phyloP scores from a whole-genome alignment of 2,888 invertebrate genomes.

The Limnephilus lunatus region DNA sequence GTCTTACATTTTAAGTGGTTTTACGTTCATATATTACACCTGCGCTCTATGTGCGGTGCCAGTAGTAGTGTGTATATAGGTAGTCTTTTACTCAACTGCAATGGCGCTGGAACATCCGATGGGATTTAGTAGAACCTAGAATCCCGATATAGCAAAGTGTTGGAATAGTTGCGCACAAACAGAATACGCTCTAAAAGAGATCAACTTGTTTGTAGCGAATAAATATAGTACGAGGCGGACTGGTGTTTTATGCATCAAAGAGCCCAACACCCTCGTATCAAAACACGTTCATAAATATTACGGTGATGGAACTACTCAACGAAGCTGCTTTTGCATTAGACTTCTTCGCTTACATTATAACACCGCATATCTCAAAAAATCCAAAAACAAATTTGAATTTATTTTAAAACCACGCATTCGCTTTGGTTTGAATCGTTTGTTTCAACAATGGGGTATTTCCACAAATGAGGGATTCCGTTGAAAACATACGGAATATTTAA shows the following conservation, averaged over 20 bases:
- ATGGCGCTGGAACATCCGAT: neutral
- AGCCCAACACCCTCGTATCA: neutral
- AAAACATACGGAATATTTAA: too few relatives aligned
- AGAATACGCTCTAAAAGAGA: neutral
- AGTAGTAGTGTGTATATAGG: neutral
- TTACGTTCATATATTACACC: neutral
- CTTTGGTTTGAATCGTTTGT: too few relatives aligned
- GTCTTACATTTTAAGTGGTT: neutral
- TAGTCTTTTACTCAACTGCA: neutral
- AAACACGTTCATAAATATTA: neutral
- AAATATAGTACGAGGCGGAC: neutral
- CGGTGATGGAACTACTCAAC: neutral
- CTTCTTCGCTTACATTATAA: too few relatives aligned
- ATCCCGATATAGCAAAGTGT: neutral
- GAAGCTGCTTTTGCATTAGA: neutral
- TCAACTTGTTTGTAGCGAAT: neutral
- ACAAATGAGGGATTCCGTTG: too few relatives aligned
- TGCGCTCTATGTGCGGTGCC: neutral
- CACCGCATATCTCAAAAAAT: too few relatives aligned
- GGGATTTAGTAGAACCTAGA: neutral
- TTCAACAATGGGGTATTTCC: too few relatives aligned
- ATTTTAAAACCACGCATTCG: too few relatives aligned
- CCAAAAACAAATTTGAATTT: too few relatives aligned
- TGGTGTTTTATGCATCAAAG: neutral
- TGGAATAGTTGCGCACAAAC: neutral